Percentiles rank a stretch among this genome's conserved stretches.
These are phyloP conservation scores for Tonatia bakeri DNA, from an alignment of 2,113 vertebrate genomes.

Conservation along the genomic window DNA sequence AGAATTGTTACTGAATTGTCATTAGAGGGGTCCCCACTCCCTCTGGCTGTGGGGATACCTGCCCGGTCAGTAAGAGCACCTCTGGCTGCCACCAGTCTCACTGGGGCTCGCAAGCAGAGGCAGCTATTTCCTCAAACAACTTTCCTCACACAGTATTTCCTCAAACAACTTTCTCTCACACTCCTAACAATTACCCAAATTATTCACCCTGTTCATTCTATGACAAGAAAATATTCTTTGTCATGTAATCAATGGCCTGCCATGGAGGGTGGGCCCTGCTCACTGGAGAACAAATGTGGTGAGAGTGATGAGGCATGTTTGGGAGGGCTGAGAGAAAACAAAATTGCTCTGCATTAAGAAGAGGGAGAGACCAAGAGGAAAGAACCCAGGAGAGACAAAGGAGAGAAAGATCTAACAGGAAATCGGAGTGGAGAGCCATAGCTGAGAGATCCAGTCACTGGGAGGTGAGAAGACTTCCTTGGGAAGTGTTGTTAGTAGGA, in stretches of 20 bases:
- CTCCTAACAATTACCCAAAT: not conserved
- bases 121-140: not conserved
- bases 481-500: not conserved
- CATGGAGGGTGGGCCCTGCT: not conserved
- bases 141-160: not conserved
- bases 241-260: not conserved
- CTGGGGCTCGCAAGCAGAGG: not conserved
- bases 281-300: not conserved
- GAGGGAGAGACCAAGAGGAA: not conserved
- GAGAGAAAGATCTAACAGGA: not conserved
- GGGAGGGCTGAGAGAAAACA: not conserved
- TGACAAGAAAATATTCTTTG: not conserved
- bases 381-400: not conserved
- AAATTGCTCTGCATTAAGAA: not conserved
- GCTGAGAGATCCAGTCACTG: not conserved
- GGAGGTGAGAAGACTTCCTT: not conserved
- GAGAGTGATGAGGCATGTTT: accelerated
- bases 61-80: not conserved
- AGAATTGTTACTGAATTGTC: not conserved
- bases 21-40: not conserved
- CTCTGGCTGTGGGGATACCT: not conserved
- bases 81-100: not conserved
- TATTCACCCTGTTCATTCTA: not conserved
- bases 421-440: not conserved
- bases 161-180: not conserved